These are phyloP conservation scores for Orestias chungarensis DNA, from an alignment of 2,797 vertebrate genomes.

Conservation along the genomic window DNA sequence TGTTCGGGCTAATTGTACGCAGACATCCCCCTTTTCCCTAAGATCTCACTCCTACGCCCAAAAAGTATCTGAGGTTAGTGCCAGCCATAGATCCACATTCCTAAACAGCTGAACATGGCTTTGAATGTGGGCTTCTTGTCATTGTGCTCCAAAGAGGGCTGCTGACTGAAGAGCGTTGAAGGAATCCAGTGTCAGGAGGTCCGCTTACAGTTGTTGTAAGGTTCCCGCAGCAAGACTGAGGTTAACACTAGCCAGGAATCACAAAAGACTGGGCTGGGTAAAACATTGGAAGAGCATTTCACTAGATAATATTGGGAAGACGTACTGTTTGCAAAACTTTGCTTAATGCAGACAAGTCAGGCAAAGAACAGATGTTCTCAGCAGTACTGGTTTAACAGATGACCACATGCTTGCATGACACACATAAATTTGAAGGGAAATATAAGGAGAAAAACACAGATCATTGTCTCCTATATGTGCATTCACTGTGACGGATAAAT, in stretches of 20 bases:
- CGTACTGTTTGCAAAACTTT: constrained; percentile 63
- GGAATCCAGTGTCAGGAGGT: constrained; percentile 69
- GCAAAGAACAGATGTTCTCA: constrained; percentile 38
- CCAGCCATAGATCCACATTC: constrained; percentile 69
- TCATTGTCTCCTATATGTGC: constrained; percentile 39
- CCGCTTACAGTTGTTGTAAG: constrained; percentile 60
- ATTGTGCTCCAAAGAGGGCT: constrained; percentile 56
- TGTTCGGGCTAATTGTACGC: constrained; percentile 76
- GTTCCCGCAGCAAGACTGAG: constrained; percentile 25
- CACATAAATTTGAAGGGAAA: constrained; percentile 23
- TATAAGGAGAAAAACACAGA: constrained; percentile 9
- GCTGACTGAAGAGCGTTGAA: constrained; percentile 74
- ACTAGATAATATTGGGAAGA: constrained; percentile 35
- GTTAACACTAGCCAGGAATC: constrained; percentile 27
- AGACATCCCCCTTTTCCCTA: constrained; percentile 73
- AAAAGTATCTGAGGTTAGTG: constrained; percentile 54
- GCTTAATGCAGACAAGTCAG: constrained; percentile 36
- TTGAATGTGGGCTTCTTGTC: constrained; percentile 66
- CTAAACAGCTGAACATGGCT: constrained; percentile 67
- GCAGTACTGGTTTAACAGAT: constrained; percentile 31
- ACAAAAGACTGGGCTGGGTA: constrained; percentile 13
- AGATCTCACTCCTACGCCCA: constrained; percentile 63
- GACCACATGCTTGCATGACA: constrained; percentile 51
- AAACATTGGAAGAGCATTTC: constrained; percentile 48
- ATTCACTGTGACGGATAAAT: constrained; percentile 44